These are phyloP conservation scores for Anoncus sp. DNA, from an alignment of 2,888 invertebrate species.

Conservation along the genomic window DNA sequence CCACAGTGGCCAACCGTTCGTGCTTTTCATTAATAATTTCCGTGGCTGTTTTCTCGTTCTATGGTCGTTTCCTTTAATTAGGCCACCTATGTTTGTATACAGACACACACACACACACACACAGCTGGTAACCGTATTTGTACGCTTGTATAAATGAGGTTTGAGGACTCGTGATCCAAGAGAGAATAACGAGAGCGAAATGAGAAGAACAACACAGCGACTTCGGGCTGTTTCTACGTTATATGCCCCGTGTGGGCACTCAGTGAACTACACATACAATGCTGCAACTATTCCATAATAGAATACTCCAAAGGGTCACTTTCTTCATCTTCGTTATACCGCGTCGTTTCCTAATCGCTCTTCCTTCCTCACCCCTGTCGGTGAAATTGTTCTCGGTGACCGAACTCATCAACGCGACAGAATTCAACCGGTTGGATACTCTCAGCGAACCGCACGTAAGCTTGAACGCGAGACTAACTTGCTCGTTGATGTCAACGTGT, in stretches of 20 bases:
- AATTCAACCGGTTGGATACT: slow-evolving; percentile 6
- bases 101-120: no score
- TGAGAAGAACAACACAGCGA: background rate
- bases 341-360: background rate
- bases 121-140: background rate
- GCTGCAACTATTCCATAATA: background rate
- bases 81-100: slow-evolving; percentile 24
- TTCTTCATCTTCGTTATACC: background rate
- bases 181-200: background rate
- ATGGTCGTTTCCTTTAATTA: slow-evolving; percentile 67
- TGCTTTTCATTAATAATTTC: slow-evolving; percentile 66
- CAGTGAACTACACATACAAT: background rate
- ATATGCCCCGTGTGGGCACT: background rate
- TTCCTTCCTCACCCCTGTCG: background rate
- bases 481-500: background rate
- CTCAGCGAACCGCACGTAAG: slow-evolving; percentile 11
- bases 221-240: background rate
- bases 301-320: background rate
- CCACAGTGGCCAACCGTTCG: slow-evolving; percentile 37
- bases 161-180: background rate
- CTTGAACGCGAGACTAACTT: background rate
- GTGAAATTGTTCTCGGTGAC: background rate
- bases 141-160: background rate
- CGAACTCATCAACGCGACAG: slow-evolving; percentile 2
- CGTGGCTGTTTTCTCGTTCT: slow-evolving; percentile 13